phyloP scores from a whole-genome alignment of 92 coral and sea anemone genomes.

The Actinernus sp. region DNA sequence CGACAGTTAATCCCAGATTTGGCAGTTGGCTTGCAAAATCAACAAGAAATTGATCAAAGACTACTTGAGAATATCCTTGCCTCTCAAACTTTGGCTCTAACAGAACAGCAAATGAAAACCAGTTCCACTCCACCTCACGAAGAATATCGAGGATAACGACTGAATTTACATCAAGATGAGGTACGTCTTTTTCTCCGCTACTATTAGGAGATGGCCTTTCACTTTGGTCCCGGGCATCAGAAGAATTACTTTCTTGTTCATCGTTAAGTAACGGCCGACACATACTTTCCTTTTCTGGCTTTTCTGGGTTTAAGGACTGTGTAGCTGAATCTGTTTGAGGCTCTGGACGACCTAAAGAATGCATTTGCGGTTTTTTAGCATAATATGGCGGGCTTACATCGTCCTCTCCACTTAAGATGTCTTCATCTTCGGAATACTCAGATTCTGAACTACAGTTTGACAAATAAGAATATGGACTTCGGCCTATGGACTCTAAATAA shows the following conservation, averaged over 20 bases:
- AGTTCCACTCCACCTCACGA: slow-evolving; percentile 44
- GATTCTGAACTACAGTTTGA: too few relatives aligned
- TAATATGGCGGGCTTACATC: too few relatives aligned
- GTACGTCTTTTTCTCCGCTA: slow-evolving; percentile 5
- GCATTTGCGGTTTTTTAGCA: too few relatives aligned
- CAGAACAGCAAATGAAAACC: slow-evolving; percentile 39
- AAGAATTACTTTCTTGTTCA: slow-evolving; percentile 5
- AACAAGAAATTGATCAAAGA: slow-evolving; percentile 13
- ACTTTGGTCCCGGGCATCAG: slow-evolving; percentile 3
- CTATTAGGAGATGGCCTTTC: slow-evolving; percentile 2
- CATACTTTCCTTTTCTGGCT: slow-evolving; percentile 2
- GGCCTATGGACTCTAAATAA: too few relatives aligned
- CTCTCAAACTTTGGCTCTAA: slow-evolving; percentile 13
- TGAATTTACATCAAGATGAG: slow-evolving; percentile 3
- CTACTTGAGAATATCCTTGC: slow-evolving; percentile 8
- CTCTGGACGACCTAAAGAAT: too few relatives aligned
- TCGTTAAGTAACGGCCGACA: neutral
- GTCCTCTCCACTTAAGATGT: too few relatives aligned
- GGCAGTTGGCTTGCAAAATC: slow-evolving; percentile 32
- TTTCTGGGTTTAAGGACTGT: too few relatives aligned
- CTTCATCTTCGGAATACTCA: too few relatives aligned
- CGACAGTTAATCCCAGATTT: slow-evolving; percentile 25
- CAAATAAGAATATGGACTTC: too few relatives aligned
- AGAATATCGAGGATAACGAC: slow-evolving; percentile 11
- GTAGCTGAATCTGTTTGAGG: too few relatives aligned